These are phyloP conservation scores for Unio pictorum DNA, from an alignment of 2,888 invertebrate genomes.

Conservation along the genomic window DNA sequence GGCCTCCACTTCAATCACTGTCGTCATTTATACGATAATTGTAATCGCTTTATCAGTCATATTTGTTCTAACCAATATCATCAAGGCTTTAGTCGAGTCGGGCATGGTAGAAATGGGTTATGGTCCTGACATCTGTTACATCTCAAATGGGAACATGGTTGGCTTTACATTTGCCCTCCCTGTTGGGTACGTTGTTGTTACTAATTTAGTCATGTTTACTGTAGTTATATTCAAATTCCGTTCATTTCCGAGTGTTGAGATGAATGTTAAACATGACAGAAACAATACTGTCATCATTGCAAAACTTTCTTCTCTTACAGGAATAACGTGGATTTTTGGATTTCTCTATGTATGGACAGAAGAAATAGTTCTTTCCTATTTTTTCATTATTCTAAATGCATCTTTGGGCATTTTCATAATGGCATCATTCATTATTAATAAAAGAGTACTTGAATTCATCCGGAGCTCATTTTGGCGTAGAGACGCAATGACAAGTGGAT, in stretches of 20 bases:
- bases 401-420: conserved; percentile 25
- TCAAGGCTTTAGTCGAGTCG: conserved; percentile 5
- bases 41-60: conserved; percentile 4
- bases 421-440: conserved; percentile 16
- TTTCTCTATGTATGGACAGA: conserved; percentile 22
- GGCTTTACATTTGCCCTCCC: conserved; percentile 18
- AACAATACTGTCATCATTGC: conserved; percentile 15
- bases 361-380: conserved; percentile 14
- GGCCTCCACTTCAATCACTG: conserved; percentile 1
- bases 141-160: conserved; percentile 13
- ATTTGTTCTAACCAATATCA: conserved; percentile 14
- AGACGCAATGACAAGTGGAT: no score
- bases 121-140: conserved; percentile 19
- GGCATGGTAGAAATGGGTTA: conserved; percentile 14
- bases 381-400: conserved; percentile 23
- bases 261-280: conserved; percentile 17
- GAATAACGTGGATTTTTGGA: conserved; percentile 26
- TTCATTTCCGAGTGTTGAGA: conserved; percentile 4
- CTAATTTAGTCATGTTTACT: conserved; percentile 18
- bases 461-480: no score
- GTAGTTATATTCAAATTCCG: conserved; percentile 8
- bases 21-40: conserved; percentile 7
- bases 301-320: conserved; percentile 23
- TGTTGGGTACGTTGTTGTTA: conserved; percentile 5
- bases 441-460: background rate